Base-by-base conservation (phyloP, 2,113 vertebrate species). In the Atrichornis clamosus region DNA sequence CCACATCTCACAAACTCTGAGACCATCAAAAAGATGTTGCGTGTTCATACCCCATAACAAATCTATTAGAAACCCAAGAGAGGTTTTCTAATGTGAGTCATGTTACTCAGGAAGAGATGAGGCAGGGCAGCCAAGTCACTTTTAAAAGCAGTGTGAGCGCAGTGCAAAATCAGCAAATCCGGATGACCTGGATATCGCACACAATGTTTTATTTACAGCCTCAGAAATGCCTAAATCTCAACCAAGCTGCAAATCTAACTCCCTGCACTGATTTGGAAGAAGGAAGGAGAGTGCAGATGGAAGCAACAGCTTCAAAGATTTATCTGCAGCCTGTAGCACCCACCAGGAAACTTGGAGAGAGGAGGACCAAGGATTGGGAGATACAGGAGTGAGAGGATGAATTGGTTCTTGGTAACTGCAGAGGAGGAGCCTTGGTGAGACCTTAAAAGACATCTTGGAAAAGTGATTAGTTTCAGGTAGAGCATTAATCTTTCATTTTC, bases 161-260 rank as follows among this genome's bases (percentile, higher is more conserved):
- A 14, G 28, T 59, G 68, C 60, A 87, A 81, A 92, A 70, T 63
- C 95, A 89, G 73, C 93, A 92, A 84, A 86, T 78, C 52, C 60
- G 78, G 50, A 21, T 0, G 0, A 52, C 52, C 24, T 63, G 56
- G 47, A n/a, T 89, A 60, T 59, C 0, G 0, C 50, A 87, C 76
- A 35, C 60, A n/a, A 19, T 50, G 55, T 81, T 92, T 92, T 74
- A 92, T 87, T 90, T 82, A 78, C 60, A 78, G 47, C 28, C 39
- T 78, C 35, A 33, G 27, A 81, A 84, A 85, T n/a, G 69, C 47
- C 80, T 90, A 70, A 50, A 84, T 78, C 64, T 75, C 83, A 77
- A 58, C 39, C 42, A 64, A 81, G 37, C 76, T 89, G 64, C 76
- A 90, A 75, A 90, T 52, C 26, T 32, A 83, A 90, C 28, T 85